Percentiles rank a stretch among this genome's conserved stretches.
Evolutionary conservation across 2,888 invertebrate species (phyloP).

Genomic region (Lissonota sp.): DNA sequence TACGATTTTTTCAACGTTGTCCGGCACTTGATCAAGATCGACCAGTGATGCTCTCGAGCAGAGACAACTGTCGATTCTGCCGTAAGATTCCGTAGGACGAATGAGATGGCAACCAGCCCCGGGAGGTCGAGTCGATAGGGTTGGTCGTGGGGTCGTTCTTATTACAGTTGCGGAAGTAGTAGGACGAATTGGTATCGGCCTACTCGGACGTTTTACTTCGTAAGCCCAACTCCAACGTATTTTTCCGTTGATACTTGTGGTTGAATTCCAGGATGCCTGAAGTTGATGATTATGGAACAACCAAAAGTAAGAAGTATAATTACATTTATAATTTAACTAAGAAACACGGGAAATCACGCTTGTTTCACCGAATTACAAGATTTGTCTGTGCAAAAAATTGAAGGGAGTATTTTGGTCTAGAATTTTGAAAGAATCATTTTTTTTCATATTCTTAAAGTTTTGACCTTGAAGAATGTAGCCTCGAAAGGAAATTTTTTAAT

Average conservation of each 20-base stretch:
- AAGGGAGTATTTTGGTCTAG: too few relatives aligned
- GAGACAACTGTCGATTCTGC: slow-evolving; percentile 63
- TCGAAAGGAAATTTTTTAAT: too few relatives aligned
- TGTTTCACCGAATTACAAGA: too few relatives aligned
- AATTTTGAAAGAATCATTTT: too few relatives aligned
- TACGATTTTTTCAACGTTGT: slow-evolving; percentile 65
- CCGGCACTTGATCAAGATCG: slow-evolving; percentile 68
- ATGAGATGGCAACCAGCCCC: slow-evolving; percentile 43
- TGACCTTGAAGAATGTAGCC: too few relatives aligned
- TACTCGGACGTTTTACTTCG: slow-evolving; percentile 51
- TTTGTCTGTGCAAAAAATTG: too few relatives aligned
- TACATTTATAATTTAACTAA: background rate
- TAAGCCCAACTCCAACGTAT: slow-evolving; percentile 72
- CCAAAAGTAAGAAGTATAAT: background rate
- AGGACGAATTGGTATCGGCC: slow-evolving; percentile 38
- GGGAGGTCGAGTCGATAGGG: slow-evolving; percentile 39
- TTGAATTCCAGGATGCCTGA: slow-evolving; percentile 45
- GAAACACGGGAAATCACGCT: too few relatives aligned
- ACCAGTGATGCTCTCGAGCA: slow-evolving; percentile 68
- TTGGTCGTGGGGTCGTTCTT: slow-evolving; percentile 34
- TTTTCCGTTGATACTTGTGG: slow-evolving; percentile 57
- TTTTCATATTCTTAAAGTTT: too few relatives aligned
- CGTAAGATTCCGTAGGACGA: background rate
- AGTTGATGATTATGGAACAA: background rate
- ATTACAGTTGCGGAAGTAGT: background rate